Conservation (phyloP, 2,888 invertebrate species). For the Coenonympha arcania region DNA sequence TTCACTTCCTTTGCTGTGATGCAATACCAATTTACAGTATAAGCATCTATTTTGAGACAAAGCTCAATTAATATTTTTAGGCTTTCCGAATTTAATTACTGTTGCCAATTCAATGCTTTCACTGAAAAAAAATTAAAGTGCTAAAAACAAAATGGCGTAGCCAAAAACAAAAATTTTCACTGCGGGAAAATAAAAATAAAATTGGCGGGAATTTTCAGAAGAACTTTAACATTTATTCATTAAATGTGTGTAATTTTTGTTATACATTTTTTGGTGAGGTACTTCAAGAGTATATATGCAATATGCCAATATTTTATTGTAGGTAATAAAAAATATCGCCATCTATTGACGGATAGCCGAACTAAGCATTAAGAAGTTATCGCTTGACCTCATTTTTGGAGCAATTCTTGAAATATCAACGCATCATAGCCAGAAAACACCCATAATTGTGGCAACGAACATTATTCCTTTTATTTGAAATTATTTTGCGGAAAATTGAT, state of each 20-base stretch:
- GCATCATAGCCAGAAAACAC: constrained; percentile 35
- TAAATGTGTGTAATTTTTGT: neutral
- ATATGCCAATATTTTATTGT: neutral
- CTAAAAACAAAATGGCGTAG: neutral
- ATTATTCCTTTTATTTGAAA: constrained; percentile 41
- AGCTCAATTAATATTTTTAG: constrained; percentile 52
- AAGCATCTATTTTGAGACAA: constrained; percentile 65
- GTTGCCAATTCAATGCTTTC: neutral
- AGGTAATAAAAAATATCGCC: constrained; percentile 41
- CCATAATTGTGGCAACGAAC: constrained; percentile 24
- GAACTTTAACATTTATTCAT: neutral
- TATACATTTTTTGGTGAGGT: too few species aligned
- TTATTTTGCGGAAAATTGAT: constrained; percentile 53
- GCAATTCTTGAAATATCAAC: constrained; percentile 44
- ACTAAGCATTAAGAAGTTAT: constrained; percentile 38
- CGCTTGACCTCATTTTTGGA: constrained; percentile 53
- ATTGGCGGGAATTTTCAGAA: constrained; percentile 20
- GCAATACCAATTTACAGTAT: constrained; percentile 66
- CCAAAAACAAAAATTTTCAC: too few species aligned
- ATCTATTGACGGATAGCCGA: constrained; percentile 58
- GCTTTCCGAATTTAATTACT: constrained; percentile 27
- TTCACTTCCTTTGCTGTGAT: constrained; percentile 73
- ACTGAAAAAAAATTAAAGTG: neutral
- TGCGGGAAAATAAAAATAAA: too few species aligned
- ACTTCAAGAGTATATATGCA: neutral